Percentiles rank a stretch among this genome's conserved stretches.
Evolutionary conservation across 1,140 invertebrate genomes (phyloP).

Genomic region (Papilio polyxenes): DNA sequence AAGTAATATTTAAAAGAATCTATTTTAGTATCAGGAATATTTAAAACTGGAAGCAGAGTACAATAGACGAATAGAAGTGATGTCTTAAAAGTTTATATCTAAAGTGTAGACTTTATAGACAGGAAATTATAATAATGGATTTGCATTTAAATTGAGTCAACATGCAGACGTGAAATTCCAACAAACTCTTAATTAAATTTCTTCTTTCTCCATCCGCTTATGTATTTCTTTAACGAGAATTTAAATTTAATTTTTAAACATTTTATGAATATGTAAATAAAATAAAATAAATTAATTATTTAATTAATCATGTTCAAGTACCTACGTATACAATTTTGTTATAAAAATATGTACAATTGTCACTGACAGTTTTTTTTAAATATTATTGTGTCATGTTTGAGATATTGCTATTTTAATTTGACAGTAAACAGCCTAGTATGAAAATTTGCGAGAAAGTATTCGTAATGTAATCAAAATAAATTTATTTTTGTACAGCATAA

Average conservation of each 20-base stretch:
- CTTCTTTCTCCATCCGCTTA: slow-evolving; percentile 8
- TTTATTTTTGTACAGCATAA: no score
- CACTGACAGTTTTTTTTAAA: no score
- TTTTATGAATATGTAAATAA: neutral
- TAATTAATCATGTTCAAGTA: no score
- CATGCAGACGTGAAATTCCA: slow-evolving; percentile 7
- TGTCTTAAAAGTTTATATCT: neutral
- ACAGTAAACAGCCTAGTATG: no score
- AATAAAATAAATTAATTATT: no score
- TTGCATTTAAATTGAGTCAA: slow-evolving; percentile 12
- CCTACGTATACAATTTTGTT: no score
- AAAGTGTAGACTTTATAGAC: neutral
- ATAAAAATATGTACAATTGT: no score
- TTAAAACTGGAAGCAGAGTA: neutral
- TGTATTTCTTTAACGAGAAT: neutral
- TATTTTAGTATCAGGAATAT: neutral
- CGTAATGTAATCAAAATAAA: no score
- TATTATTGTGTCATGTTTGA: no score
- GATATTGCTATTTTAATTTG: no score
- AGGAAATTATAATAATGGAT: slow-evolving; percentile 13
- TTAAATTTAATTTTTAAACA: neutral
- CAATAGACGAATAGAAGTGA: slow-evolving; percentile 4
- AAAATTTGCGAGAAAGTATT: no score
- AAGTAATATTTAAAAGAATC: no score
- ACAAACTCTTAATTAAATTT: slow-evolving; percentile 22